Evolutionary conservation across 2,888 invertebrate genomes (phyloP), one percentile per base, ranked within the genome.

Genomic region (Chromoteleia sp.): DNA sequence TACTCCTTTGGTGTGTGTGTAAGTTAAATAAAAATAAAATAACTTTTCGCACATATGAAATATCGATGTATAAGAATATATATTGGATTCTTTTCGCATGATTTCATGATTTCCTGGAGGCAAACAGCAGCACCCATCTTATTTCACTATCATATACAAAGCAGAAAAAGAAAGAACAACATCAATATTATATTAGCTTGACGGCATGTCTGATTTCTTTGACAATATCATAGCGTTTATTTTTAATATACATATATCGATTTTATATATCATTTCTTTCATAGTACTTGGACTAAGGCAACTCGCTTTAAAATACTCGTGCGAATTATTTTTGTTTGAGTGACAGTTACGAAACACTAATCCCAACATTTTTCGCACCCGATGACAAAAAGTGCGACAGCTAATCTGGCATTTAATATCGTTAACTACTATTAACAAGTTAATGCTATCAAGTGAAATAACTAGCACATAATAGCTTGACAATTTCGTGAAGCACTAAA

Each of bases 1-100:
- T 36, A 71, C 77, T 63, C 80, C 58, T 83, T 77, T 73, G 78
- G 63, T 77, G 30, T 83, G 30, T 83, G 75, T 83, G 76, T 85
- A 65, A 83, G 83, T 88, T 88, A 84, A 88, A 88, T 87, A 88
- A 86, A 89, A 89, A 88, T 87, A 88, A 85, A 85, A 85, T 86
- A 85, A 86, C 84, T 86, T 84, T 86, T 83, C 73, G 84, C 83
- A 82, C 85, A 81, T 81, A 85, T 85, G 84, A 85, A 59, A 82
- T 80, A 85, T 85, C 85, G 84, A 59, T 56, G 67, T 74, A 81
- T 76, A 83, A 73, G 65, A 81, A 84, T 85, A 86, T 75, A 82
- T 61, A 75, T 81, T 74, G 71, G 81, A 82, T 78, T 83, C 71
- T 74, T 75, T 85, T 73, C 52, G 63, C 81, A 45, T 73, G 79